phyloP scores from a whole-genome alignment of 2,113 vertebrate genomes.

The Hassar affinis region DNA sequence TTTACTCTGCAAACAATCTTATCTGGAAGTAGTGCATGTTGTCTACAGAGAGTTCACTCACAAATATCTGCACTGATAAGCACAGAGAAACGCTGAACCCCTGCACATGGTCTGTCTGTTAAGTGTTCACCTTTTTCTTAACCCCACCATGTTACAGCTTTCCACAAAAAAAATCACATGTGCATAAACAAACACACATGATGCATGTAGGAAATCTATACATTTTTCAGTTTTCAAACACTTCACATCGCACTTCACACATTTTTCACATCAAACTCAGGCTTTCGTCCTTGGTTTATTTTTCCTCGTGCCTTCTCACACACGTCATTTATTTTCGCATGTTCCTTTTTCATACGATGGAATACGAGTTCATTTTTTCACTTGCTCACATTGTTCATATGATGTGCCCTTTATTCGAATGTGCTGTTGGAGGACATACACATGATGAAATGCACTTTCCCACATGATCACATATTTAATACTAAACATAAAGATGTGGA shows the following conservation, averaged over 20 bases:
- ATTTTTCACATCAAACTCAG: not conserved
- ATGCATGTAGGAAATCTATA: not conserved
- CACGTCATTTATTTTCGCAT: no score
- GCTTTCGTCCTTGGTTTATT: no score
- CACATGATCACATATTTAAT: not conserved
- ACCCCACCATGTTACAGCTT: not conserved
- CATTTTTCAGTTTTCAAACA: not conserved
- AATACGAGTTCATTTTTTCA: not conserved
- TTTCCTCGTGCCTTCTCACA: no score
- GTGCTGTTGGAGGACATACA: not conserved
- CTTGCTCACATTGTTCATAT: not conserved
- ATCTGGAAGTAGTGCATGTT: conserved; percentile 29
- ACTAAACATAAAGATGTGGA: not conserved
- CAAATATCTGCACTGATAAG: conserved; percentile 46
- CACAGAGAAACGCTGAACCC: conserved; percentile 7
- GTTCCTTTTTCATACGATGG: not conserved
- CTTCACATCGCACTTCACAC: not conserved
- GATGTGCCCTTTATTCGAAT: not conserved
- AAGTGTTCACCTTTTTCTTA: no score
- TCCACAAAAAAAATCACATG: not conserved
- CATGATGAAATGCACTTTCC: not conserved
- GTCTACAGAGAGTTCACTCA: conserved; percentile 42
- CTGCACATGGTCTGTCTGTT: not conserved
- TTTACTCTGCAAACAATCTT: conserved; percentile 37
- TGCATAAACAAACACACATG: not conserved